Percentiles rank a stretch among this genome's conserved stretches.
These are phyloP conservation scores for Typhlichthys eigenmanni DNA, from an alignment of 2,797 vertebrate genomes.

Conservation along the genomic window DNA sequence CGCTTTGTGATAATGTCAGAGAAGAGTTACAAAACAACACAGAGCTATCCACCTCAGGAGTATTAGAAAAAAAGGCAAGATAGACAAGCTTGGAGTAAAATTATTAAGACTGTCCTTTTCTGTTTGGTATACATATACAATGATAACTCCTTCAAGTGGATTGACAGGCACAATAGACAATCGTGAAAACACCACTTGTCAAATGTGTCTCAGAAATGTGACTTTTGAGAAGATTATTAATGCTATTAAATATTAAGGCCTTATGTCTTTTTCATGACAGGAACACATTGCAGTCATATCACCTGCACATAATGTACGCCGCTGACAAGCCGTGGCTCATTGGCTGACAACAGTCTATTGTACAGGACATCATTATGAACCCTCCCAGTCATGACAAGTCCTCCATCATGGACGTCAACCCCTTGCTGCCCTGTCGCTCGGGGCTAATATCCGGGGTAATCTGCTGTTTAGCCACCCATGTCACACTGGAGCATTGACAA, in stretches of 20 bases:
- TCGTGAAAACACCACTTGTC: no score
- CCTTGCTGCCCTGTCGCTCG: constrained; percentile 59
- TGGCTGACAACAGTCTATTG: constrained; percentile 63
- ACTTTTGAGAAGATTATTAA: no score
- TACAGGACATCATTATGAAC: constrained; percentile 50
- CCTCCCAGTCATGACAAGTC: constrained; percentile 42
- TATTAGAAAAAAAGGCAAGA: constrained; percentile 32
- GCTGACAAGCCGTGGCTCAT: constrained; percentile 59
- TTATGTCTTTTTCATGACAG: not conserved
- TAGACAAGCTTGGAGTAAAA: not conserved
- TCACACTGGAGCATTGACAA: constrained; percentile 42
- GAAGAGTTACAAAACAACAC: constrained; percentile 44
- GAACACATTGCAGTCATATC: constrained; percentile 13
- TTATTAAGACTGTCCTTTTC: no score
- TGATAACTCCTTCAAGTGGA: no score
- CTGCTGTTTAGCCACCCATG: constrained; percentile 47
- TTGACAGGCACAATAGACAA: no score
- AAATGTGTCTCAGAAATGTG: no score
- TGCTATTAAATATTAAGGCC: not conserved
- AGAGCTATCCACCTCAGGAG: constrained; percentile 32
- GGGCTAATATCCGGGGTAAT: constrained; percentile 52
- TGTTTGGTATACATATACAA: no score
- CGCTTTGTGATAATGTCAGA: constrained; percentile 58
- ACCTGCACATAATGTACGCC: not conserved
- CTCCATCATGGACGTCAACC: constrained; percentile 57